These are phyloP conservation scores for Luffia ferchaultella DNA, from an alignment of 2,888 invertebrate species.

Conservation along the genomic window DNA sequence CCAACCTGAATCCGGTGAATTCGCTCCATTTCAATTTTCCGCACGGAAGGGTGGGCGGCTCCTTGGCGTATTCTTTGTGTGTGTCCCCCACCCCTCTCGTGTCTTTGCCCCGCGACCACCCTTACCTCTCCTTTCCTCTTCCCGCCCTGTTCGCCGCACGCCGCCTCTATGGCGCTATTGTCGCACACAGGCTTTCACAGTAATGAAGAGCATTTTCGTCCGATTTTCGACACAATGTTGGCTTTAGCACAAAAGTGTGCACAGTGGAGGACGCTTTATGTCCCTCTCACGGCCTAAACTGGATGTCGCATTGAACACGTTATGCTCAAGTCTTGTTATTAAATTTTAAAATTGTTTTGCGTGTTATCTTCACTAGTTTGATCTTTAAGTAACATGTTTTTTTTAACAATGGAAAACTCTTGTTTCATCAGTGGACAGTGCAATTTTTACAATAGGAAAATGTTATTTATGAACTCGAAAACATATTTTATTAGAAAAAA, in stretches of 20 bases:
- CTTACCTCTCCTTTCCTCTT: background rate
- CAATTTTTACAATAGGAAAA: too few species aligned
- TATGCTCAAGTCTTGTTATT: background rate
- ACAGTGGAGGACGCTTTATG: background rate
- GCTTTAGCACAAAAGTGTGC: constrained; percentile 47
- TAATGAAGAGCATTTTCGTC: constrained; percentile 69
- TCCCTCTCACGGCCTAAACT: background rate
- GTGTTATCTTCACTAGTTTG: too few species aligned
- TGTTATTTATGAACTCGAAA: too few species aligned
- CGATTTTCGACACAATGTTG: constrained; percentile 57
- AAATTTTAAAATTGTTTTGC: too few species aligned
- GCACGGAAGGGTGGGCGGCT: constrained; percentile 54
- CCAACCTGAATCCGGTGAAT: constrained; percentile 13
- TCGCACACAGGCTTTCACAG: constrained; percentile 65
- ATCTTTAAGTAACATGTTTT: too few species aligned
- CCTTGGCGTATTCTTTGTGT: constrained; percentile 21
- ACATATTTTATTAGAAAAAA: too few species aligned
- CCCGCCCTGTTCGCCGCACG: background rate
- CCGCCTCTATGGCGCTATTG: constrained; percentile 30
- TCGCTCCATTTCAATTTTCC: constrained; percentile 66
- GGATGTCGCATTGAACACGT: background rate
- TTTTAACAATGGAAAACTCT: too few species aligned
- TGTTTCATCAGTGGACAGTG: too few species aligned
- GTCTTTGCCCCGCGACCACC: constrained; percentile 24
- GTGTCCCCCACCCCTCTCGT: constrained; percentile 36